Evolutionary conservation across 2,797 vertebrate species (phyloP), one percentile per base, ranked within the genome.

Genomic region (Streptopelia turtur): DNA sequence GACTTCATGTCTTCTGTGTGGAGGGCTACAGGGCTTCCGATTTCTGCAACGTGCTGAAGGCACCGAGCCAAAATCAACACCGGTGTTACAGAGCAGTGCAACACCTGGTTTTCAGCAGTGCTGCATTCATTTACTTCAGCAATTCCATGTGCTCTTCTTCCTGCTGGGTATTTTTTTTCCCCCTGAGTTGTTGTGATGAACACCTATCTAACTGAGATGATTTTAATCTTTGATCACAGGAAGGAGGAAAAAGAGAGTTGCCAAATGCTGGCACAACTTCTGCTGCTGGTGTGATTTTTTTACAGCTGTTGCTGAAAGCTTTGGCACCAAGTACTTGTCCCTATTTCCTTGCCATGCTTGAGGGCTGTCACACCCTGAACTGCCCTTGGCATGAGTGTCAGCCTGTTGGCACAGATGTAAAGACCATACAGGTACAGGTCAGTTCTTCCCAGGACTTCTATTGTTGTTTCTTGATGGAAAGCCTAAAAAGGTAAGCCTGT

Each of bases 261-360:
- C 31, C 31, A 53, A 75, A 64, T 23, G 20, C 35, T 12, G 8
- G 45, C 3, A 4, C 16, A 76, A 3, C 16, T 82, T 79, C 52
- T 91, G 24, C 47, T 70, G 43, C 11, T 35, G n/a, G 7, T 68
- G 23, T 60, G 47, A 50, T 87, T 83, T 89, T 45, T 50, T 81
- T 77, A 66, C n/a, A 81, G 66, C 16, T 18, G 7, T 53, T 64
- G 24, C 53, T 47, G 63, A 57, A 79, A 45, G 25, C 35, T 64
- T 79, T 92, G 45, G 16, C 50, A 8, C 52, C 0, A 1, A 47
- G 14, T 30, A 27, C 24, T 61, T 52, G 35, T n/a, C n/a, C 47
- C 24, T 1, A 0, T 37, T 41, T 43, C 49, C 3, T 11, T 37
- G 13, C 23, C 1, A 0, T 81, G 24, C 31, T 24, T 23, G 39